These are phyloP conservation scores for Polydrusus pterygomalis DNA, from an alignment of 2,888 invertebrate species.

Conservation along the genomic window DNA sequence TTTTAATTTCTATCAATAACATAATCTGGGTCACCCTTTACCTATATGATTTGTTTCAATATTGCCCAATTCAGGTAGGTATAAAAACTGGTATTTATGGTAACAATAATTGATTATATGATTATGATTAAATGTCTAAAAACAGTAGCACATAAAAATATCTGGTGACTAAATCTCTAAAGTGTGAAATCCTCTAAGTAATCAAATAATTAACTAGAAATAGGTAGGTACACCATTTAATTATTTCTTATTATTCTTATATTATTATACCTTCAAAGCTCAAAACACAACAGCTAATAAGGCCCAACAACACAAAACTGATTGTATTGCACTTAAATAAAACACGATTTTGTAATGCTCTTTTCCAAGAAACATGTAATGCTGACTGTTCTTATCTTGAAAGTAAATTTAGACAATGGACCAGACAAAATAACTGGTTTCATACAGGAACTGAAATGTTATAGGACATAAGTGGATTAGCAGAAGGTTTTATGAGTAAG, in stretches of 20 bases:
- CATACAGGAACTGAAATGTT: conserved; percentile 8
- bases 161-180: not conserved
- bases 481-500: conserved; percentile 34
- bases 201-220: too few relatives aligned
- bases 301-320: conserved; percentile 17
- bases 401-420: conserved; percentile 18
- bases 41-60: too few relatives aligned
- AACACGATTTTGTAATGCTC: conserved; percentile 12
- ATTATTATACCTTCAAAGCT: not conserved
- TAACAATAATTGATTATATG: too few relatives aligned
- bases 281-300: conserved; percentile 3
- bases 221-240: too few relatives aligned
- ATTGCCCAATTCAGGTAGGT: too few relatives aligned
- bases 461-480: conserved; percentile 10
- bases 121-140: too few relatives aligned
- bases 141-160: too few relatives aligned
- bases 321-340: conserved; percentile 22
- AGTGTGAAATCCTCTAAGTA: not conserved
- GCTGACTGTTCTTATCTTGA: conserved; percentile 9
- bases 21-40: too few relatives aligned
- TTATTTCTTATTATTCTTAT: not conserved
- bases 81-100: too few relatives aligned
- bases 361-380: conserved; percentile 19
- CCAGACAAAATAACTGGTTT: conserved; percentile 16
- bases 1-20: not conserved